phyloP scores from a whole-genome alignment of 2,113 vertebrate genomes.

The Catagonus wagneri region DNA sequence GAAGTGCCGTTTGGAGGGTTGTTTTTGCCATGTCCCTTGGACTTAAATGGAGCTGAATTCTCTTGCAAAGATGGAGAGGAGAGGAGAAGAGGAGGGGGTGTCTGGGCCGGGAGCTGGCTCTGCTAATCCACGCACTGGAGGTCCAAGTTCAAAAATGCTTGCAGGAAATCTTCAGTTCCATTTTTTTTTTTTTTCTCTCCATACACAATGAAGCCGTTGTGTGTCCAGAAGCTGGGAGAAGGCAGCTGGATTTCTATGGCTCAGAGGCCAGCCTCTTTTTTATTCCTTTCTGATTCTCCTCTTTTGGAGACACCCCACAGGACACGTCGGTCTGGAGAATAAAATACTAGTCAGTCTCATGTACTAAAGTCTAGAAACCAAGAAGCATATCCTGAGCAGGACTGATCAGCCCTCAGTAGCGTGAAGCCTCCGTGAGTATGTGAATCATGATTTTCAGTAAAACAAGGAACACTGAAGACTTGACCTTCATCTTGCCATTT shows the following conservation, averaged over 20 bases:
- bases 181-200: constrained; percentile 32
- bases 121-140: constrained; percentile 61
- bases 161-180: constrained; percentile 30
- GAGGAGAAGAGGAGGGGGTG: constrained; percentile 32
- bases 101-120: constrained; percentile 70
- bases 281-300: background rate
- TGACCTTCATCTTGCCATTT: background rate
- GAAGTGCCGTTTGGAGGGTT: constrained; percentile 53
- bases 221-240: background rate
- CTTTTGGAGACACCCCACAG: background rate
- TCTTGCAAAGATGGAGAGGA: constrained; percentile 63
- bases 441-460: background rate
- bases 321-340: background rate
- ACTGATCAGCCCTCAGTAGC: background rate
- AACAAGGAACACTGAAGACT: background rate
- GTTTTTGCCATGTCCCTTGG: constrained; percentile 63
- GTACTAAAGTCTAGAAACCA: background rate
- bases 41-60: constrained; percentile 83
- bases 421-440: background rate
- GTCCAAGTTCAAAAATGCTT: constrained; percentile 73
- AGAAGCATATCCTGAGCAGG: background rate
- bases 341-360: background rate
- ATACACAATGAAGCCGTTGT: constrained; percentile 68
- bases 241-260: constrained; percentile 16
- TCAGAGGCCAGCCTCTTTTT: constrained; percentile 29